Base-by-base conservation (phyloP, 2,888 invertebrate species). In the Netelia inedita region DNA sequence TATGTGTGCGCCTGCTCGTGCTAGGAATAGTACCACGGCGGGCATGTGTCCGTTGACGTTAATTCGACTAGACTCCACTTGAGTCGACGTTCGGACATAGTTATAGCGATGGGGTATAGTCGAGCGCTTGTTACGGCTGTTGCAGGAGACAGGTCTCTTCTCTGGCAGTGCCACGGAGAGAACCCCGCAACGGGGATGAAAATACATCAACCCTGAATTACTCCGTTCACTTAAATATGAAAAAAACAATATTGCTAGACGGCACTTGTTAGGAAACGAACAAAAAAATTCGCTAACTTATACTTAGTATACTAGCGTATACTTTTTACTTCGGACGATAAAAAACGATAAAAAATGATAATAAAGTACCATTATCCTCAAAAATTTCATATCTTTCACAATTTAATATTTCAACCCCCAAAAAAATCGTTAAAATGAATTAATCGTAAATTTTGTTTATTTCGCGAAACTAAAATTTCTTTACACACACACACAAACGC, bases 41-140 rank as follows among this genome's bases (percentile, higher is more conserved):
- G 46, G 46, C 11, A 46, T 46, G 14, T 16, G 81, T 69, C 74
- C 63, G 57, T 69, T 57, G 82, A 82, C 79, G 79, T 82, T 85
- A 82, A 82, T 82, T 85, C 79, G 79, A 82, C 82, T 82, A 82
- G 74, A 82, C 74, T 85, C 72, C 59, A 82, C 79, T 82, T 75
- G 74, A 79, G 74, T 66, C 85, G 79, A 82, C 82, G 79, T 79
- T 71, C 53, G 65, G 85, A 79, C 55, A 53, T 59, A 59, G 68
- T 35, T 35, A 35, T 35, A 35, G 35, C 35, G 11, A 46, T 19
- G 57, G 50, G 23, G 69, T 16, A 50, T 61, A 66, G 59, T 75
- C 53, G 46, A 46, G 46, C 21, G 65, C 71, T 43, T 50, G 65
- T 71, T 53, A 68, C 50, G 74, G 71, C 63, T 75, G 63, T 79